Conservation (phyloP, 2,797 vertebrate genomes). For the Sebastes itinus region DNA sequence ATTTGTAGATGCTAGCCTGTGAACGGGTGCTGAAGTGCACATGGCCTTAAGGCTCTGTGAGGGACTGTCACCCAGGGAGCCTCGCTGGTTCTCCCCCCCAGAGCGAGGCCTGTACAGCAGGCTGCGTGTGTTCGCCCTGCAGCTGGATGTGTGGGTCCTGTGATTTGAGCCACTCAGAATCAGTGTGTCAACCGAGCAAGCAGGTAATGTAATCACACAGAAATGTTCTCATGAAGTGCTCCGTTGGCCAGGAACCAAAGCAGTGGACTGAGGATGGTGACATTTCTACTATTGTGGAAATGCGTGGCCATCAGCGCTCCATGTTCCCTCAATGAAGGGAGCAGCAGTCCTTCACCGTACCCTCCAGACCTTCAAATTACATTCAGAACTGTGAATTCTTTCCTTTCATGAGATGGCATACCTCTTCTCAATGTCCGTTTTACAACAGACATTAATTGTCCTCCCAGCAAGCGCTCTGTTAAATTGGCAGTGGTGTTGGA, state of each 20-base stretch:
- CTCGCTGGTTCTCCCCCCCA: neutral
- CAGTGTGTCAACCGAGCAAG: conserved; percentile 40
- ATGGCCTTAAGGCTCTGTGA: conserved; percentile 7
- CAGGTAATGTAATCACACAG: conserved; percentile 51
- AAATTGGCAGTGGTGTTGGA: conserved; percentile 31
- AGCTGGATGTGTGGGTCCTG: conserved; percentile 44
- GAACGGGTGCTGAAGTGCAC: conserved; percentile 11
- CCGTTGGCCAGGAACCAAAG: conserved; percentile 52
- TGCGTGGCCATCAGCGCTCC: neutral
- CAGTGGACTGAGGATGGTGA: conserved; percentile 18
- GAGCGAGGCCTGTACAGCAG: conserved; percentile 6
- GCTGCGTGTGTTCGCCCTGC: conserved; percentile 14
- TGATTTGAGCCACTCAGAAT: conserved; percentile 59
- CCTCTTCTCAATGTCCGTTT: conserved; percentile 14
- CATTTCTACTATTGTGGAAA: conserved; percentile 21
- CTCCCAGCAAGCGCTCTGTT: conserved; percentile 5
- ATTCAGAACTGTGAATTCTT: conserved; percentile 12
- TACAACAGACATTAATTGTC: conserved; percentile 30
- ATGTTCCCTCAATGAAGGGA: neutral
- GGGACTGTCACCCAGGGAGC: neutral
- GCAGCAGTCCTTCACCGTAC: neutral
- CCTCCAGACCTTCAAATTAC: conserved; percentile 20
- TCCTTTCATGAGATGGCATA: neutral
- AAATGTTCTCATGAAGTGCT: conserved; percentile 64
- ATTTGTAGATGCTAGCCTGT: conserved; percentile 1